Evolutionary conservation across 2,888 invertebrate genomes (phyloP).

Genomic region (Barypeithes pellucidus): DNA sequence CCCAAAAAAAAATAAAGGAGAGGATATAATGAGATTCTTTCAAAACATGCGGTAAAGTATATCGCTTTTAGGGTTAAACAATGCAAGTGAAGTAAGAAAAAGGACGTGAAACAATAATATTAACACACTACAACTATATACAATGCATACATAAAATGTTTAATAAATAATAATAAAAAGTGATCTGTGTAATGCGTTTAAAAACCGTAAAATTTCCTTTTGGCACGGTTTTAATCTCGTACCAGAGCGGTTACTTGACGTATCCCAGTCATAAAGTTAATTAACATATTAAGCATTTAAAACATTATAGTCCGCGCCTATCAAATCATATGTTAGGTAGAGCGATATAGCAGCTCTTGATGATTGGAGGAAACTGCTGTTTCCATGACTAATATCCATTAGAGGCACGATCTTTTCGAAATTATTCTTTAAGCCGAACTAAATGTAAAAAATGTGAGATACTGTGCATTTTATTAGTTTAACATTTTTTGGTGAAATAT

Average conservation of each 20-base stretch:
- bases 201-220: conserved; percentile 58
- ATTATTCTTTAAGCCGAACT: conserved; percentile 22
- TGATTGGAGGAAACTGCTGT: not conserved
- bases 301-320: conserved; percentile 2
- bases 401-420: conserved; percentile 17
- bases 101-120: no score
- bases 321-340: not conserved
- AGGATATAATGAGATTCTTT: no score
- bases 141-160: conserved; percentile 8
- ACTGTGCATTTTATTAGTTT: conserved; percentile 32
- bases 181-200: conserved; percentile 48
- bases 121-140: no score
- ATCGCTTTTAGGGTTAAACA: no score
- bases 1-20: no score
- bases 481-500: conserved; percentile 37
- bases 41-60: no score
- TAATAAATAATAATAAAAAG: conserved; percentile 48
- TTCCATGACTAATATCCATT: conserved; percentile 30
- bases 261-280: conserved; percentile 43
- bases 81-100: no score
- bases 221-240: conserved; percentile 55
- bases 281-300: conserved; percentile 24
- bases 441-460: conserved; percentile 33
- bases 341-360: not conserved
- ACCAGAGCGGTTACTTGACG: conserved; percentile 27